Percentiles rank a stretch among this genome's conserved stretches.
phyloP scores from a whole-genome alignment of 2,113 vertebrate genomes.

The Australoheros scitulus region DNA sequence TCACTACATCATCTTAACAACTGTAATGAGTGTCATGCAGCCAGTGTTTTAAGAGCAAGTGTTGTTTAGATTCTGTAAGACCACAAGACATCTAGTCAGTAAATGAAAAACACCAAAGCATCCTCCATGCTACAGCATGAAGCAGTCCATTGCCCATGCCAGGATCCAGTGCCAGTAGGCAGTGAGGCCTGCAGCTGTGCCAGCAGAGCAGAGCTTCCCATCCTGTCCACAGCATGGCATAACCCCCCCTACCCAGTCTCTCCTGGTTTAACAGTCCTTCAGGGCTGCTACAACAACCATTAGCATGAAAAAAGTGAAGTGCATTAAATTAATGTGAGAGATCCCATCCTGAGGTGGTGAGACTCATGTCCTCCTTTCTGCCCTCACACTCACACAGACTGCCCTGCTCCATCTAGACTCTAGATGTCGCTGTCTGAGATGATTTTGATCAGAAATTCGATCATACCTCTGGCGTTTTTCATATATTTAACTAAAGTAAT shows the following conservation, averaged over 20 bases:
- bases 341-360: neutral
- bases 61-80: neutral
- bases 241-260: neutral
- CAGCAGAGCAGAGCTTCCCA: neutral
- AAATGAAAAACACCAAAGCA: too few species aligned
- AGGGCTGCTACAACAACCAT: neutral
- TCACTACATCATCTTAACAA: neutral
- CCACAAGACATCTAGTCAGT: too few species aligned
- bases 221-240: neutral
- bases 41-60: neutral
- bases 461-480: neutral
- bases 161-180: neutral
- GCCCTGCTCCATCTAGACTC: neutral
- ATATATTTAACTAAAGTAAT: neutral
- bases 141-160: neutral
- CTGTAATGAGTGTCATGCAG: neutral
- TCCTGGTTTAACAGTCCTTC: neutral
- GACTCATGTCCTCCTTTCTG: neutral
- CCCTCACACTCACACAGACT: neutral
- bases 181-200: neutral
- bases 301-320: neutral
- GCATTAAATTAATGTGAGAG: neutral
- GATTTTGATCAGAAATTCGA: neutral
- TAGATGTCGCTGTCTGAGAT: slow-evolving; percentile 4
- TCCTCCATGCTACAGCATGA: neutral